Evolutionary conservation across 2,797 vertebrate species (phyloP).

Genomic region (Phoeniculus purpureus): DNA sequence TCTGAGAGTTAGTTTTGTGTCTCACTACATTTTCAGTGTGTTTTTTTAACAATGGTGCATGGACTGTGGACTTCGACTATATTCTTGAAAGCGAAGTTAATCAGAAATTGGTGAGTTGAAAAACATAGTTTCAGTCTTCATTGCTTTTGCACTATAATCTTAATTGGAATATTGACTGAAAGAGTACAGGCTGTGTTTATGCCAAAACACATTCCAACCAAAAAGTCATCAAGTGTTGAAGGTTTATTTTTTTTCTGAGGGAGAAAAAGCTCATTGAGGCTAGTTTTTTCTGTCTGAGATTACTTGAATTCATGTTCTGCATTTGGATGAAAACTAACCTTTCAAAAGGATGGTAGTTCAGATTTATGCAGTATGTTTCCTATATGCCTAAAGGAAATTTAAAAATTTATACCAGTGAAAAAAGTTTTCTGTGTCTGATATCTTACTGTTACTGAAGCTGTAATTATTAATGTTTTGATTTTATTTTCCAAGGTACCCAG

Average conservation of each 20-base stretch:
- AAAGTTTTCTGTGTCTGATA: neutral
- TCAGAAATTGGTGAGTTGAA: neutral
- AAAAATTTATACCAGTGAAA: neutral
- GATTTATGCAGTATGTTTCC: neutral
- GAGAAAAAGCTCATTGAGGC: neutral
- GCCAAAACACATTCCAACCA: neutral
- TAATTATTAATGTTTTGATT: constrained; percentile 41
- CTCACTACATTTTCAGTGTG: neutral
- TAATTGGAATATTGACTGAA: neutral
- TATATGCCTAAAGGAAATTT: neutral
- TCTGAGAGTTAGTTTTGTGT: neutral
- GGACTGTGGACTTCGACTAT: neutral
- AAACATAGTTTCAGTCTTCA: neutral
- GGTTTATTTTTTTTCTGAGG: neutral
- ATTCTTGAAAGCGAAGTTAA: neutral
- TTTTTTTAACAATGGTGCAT: neutral
- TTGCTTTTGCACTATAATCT: neutral
- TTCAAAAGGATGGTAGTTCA: neutral
- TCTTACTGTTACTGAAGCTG: neutral
- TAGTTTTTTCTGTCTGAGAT: neutral
- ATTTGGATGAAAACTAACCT: neutral
- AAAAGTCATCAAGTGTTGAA: neutral
- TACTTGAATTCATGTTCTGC: neutral
- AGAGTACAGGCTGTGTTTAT: neutral
- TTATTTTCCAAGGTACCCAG: constrained; percentile 55